These are phyloP conservation scores for Lutjanus argentimaculatus DNA, from an alignment of 2,797 vertebrate genomes.

Conservation along the genomic window DNA sequence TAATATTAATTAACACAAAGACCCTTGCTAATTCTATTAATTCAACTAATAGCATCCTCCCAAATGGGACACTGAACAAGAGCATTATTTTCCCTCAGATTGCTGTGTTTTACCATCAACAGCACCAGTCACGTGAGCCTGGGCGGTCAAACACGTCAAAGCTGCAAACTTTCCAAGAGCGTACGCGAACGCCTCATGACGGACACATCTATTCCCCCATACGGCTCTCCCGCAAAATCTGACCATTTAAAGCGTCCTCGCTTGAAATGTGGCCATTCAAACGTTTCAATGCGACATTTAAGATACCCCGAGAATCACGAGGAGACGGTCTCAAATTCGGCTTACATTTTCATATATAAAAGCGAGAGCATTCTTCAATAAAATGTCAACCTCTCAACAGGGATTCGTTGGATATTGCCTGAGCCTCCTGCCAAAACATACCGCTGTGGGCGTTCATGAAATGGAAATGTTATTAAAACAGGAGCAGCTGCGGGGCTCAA, in stretches of 20 bases:
- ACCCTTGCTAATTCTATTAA: not conserved
- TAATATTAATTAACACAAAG: not conserved
- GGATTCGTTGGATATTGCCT: not conserved
- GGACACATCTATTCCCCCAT: not conserved
- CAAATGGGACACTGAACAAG: not conserved
- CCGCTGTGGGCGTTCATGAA: not conserved
- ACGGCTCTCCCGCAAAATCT: not conserved
- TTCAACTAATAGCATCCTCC: not conserved
- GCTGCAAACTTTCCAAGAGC: slow-evolving; percentile 44
- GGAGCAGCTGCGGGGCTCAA: rapidly evolving
- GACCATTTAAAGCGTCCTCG: not conserved
- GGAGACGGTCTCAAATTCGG: not conserved
- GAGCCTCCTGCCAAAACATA: not conserved
- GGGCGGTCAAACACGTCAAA: slow-evolving; percentile 21
- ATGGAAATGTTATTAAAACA: not conserved
- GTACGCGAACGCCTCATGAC: not conserved
- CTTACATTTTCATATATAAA: rapidly evolving
- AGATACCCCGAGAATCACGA: rapidly evolving
- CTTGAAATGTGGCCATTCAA: not conserved
- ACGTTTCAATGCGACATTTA: rapidly evolving
- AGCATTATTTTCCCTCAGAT: not conserved
- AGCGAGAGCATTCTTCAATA: rapidly evolving
- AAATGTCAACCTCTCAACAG: not conserved
- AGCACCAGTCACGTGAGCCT: slow-evolving; percentile 16
- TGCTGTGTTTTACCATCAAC: slow-evolving; percentile 15